These are phyloP conservation scores for Miltochrista miniata DNA, from an alignment of 2,888 invertebrate genomes.

Conservation along the genomic window DNA sequence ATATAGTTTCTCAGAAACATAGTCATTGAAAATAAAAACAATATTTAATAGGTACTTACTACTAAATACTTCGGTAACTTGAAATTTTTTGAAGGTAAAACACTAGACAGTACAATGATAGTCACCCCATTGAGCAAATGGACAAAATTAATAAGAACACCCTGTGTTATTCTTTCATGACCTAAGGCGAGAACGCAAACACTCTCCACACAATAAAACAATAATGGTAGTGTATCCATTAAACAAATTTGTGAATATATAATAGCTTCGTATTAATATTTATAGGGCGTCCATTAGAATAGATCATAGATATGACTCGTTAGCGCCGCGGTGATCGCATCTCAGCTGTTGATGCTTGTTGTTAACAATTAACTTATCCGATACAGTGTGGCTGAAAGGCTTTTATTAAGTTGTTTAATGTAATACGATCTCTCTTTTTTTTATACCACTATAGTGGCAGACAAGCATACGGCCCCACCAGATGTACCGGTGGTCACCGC, in stretches of 20 bases:
- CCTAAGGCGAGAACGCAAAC: slow-evolving; percentile 59
- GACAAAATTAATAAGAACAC: slow-evolving; percentile 49
- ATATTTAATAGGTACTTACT: no score
- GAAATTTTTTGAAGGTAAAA: no score
- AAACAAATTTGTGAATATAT: slow-evolving; percentile 78
- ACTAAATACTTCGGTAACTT: no score
- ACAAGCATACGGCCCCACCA: no score
- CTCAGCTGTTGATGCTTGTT: slow-evolving; percentile 56
- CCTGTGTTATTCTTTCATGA: slow-evolving; percentile 62
- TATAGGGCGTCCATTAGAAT: slow-evolving; percentile 71
- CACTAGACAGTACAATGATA: no score
- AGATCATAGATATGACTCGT: slow-evolving; percentile 71
- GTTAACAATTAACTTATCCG: slow-evolving; percentile 69
- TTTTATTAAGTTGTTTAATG: slow-evolving; percentile 3
- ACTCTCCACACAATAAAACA: slow-evolving; percentile 65
- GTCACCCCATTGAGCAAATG: no score
- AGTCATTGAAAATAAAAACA: no score
- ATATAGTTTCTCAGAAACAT: no score
- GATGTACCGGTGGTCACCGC: no score
- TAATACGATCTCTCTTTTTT: no score
- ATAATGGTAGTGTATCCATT: slow-evolving; percentile 67
- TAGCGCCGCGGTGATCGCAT: slow-evolving; percentile 48
- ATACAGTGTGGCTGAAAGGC: slow-evolving; percentile 15
- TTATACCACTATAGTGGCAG: no score
- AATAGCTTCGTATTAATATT: slow-evolving; percentile 75